Conservation (phyloP, 2,113 vertebrate species). For the Guaruba guarouba region DNA sequence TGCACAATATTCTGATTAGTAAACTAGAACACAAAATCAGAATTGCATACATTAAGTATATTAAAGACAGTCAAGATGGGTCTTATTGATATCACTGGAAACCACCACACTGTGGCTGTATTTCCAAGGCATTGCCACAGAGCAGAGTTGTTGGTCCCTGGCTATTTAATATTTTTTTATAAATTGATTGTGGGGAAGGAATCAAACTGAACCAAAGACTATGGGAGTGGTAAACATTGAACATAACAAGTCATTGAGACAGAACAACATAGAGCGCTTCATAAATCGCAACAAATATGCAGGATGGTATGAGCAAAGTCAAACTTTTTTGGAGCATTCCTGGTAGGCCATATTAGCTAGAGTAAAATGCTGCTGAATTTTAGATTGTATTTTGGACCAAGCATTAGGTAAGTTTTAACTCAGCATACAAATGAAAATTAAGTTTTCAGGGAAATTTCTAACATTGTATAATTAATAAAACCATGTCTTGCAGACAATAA, state of each 20-base stretch:
- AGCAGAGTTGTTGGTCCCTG: not conserved
- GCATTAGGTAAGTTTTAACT: not conserved
- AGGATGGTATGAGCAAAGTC: not conserved
- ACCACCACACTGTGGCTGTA: not conserved
- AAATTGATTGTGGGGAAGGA: not conserved
- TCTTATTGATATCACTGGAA: not conserved
- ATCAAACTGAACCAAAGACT: not conserved
- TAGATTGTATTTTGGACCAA: not conserved
- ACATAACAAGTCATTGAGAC: not conserved
- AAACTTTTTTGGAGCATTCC: not conserved
- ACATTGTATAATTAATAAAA: not conserved
- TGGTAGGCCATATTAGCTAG: not conserved
- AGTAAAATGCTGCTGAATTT: not conserved
- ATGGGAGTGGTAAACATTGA: not conserved
- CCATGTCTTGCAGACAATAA: not conserved
- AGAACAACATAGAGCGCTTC: not conserved
- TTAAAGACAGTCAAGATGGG: not conserved
- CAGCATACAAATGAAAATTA: not conserved
- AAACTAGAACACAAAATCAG: not conserved
- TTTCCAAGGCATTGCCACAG: not conserved
- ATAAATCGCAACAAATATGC: not conserved
- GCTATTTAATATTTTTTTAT: not conserved
- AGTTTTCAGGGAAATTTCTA: not conserved
- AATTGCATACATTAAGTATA: not conserved
- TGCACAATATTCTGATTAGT: not conserved